Evolutionary conservation across 2,888 invertebrate genomes (phyloP), one percentile per base, ranked within the genome.

Genomic region (Urechis unicinctus): DNA sequence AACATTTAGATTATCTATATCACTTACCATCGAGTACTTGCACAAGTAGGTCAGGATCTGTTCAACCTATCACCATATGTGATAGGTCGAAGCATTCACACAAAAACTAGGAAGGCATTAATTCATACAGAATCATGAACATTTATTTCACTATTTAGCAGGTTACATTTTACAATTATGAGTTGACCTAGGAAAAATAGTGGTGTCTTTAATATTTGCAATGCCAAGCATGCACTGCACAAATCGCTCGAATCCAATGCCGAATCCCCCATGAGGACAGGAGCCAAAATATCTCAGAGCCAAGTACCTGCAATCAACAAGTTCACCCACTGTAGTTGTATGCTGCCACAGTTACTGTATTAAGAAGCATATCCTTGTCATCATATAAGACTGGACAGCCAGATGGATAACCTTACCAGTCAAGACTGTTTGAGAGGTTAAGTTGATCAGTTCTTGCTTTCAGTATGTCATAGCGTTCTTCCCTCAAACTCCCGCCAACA

Each of bases 401-500:
- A 36, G 41, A 36, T 36, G 41, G 26, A 28, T 56, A 22, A 24
- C 52, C 53, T 57, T 59, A 72, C 74, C 74, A 73, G 24, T 66
- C 56, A 50, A 66, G 65, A 36, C 63, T 60, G 3, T 66, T 56
- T 25, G 53, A 46, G 13, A 70, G 43, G 9, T 60, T 58, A 24
- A 62, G 48, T 3, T 53, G 46, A 6, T 64, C 54, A 28, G 77
- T 60, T 54, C 55, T 68, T 3, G 59, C 31, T 43, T 66, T 45
- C 2, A 75, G 62, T 17, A 68, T 22, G 26, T 70, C 80, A 59
- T 85, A 85, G 78, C 86, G 78, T 66, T 87, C 84, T 79, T 97
- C 96, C 67, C 98, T 86, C 17, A 99, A 81, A 79, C 95, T 91
- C 1, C 98, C 98, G 3, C 98, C 98, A 53, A 88, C 88, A 24